A percentile compares a stretch with the other conserved stretches of the same genome.
Evolutionary conservation across 2,797 vertebrate species (phyloP).

Genomic region (Hafferia zeledoni): DNA sequence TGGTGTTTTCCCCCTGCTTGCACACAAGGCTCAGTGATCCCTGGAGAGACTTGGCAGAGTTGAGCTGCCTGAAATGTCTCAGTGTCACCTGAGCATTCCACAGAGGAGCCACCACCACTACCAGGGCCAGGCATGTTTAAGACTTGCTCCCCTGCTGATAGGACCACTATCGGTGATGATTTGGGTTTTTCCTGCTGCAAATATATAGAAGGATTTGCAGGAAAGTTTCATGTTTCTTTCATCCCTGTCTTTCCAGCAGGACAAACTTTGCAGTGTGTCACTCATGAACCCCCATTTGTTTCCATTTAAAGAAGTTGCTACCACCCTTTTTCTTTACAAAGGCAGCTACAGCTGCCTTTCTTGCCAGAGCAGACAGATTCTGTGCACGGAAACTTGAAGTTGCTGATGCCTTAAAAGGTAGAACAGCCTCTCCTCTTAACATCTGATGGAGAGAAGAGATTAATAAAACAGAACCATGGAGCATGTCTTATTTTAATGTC

Average conservation of each 20-base stretch:
- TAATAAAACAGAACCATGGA: background rate
- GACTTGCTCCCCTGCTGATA: background rate
- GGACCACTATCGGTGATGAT: background rate
- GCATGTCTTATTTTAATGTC: background rate
- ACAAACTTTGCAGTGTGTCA: background rate
- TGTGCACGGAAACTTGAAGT: background rate
- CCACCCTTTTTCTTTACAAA: background rate
- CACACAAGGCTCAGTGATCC: background rate
- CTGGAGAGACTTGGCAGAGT: background rate
- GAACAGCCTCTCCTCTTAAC: background rate
- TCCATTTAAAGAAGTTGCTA: background rate
- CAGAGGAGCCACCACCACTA: background rate
- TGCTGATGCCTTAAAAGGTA: background rate
- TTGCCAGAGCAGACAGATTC: background rate
- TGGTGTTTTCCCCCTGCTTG: rapidly evolving
- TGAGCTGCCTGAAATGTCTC: background rate
- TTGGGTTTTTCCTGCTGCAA: background rate
- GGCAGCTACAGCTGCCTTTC: background rate
- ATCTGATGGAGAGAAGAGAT: background rate
- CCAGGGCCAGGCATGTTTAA: background rate
- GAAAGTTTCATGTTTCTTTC: background rate
- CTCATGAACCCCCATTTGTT: background rate
- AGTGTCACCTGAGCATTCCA: background rate
- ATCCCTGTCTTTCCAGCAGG: background rate
- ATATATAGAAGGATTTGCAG: background rate